Percentiles rank a stretch among this genome's conserved stretches.
These are phyloP conservation scores for Drosophila testacea DNA, from an alignment of 2,888 invertebrate genomes.

Conservation along the genomic window DNA sequence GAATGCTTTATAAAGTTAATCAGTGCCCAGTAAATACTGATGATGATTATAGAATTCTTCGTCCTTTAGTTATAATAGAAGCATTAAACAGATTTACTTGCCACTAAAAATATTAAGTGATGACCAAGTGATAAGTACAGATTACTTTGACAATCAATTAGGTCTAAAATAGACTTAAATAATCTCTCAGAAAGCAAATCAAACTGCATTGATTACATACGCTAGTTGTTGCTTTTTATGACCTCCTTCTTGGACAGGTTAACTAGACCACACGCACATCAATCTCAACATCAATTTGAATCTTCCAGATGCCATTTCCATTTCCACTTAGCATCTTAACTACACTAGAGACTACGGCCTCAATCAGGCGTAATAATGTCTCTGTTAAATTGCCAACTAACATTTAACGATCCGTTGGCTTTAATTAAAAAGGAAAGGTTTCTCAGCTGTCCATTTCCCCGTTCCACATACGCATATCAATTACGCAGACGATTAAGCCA, in stretches of 20 bases:
- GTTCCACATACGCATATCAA: slow-evolving; percentile 67
- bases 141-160: too few relatives aligned
- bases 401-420: slow-evolving; percentile 56
- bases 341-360: slow-evolving; percentile 5
- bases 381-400: slow-evolving; percentile 68
- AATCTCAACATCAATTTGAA: slow-evolving; percentile 59
- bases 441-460: neutral
- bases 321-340: slow-evolving; percentile 55
- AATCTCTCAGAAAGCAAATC: neutral
- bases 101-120: too few relatives aligned
- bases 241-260: neutral
- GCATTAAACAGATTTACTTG: too few relatives aligned
- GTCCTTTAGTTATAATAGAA: too few relatives aligned
- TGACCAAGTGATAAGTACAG: too few relatives aligned
- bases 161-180: too few relatives aligned
- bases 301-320: slow-evolving; percentile 52
- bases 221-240: neutral
- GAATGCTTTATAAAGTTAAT: neutral
- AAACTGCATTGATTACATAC: too few relatives aligned
- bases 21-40: neutral
- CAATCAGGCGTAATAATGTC: slow-evolving; percentile 66
- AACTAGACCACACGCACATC: slow-evolving; percentile 53
- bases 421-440: slow-evolving; percentile 67
- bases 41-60: neutral
- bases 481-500: slow-evolving; percentile 78